Conservation (phyloP, 2,113 vertebrate species). For the Neofelis nebulosa region DNA sequence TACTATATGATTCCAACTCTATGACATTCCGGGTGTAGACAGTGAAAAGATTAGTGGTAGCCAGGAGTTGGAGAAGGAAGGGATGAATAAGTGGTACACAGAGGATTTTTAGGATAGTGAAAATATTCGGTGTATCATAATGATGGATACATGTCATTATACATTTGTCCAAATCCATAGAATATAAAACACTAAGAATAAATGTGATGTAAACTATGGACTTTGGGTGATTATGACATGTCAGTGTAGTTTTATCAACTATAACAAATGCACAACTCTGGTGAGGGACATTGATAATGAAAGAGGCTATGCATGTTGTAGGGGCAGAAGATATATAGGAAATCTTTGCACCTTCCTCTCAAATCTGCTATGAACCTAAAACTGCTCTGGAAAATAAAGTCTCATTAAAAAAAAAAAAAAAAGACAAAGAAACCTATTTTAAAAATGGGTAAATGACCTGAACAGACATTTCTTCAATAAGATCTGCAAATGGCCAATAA, state of each 20-base stretch:
- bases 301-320: neutral
- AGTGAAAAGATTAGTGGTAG: neutral
- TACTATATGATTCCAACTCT: neutral
- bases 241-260: neutral
- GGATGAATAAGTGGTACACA: neutral
- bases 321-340: neutral
- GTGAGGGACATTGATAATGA: neutral
- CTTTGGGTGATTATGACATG: neutral
- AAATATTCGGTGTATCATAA: neutral
- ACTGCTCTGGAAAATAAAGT: neutral
- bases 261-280: neutral
- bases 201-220: neutral
- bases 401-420: neutral
- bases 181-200: neutral
- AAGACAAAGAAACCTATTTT: neutral
- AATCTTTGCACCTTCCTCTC: neutral
- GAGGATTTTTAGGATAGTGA: neutral
- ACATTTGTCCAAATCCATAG: neutral
- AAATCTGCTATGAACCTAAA: neutral
- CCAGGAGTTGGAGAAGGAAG: neutral
- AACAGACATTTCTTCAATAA: neutral
- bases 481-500: neutral
- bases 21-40: neutral
- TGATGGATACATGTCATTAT: neutral
- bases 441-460: neutral